Percentiles rank a stretch among this genome's conserved stretches.
phyloP scores from a whole-genome alignment of 2,113 vertebrate species.

The Calypte anna region DNA sequence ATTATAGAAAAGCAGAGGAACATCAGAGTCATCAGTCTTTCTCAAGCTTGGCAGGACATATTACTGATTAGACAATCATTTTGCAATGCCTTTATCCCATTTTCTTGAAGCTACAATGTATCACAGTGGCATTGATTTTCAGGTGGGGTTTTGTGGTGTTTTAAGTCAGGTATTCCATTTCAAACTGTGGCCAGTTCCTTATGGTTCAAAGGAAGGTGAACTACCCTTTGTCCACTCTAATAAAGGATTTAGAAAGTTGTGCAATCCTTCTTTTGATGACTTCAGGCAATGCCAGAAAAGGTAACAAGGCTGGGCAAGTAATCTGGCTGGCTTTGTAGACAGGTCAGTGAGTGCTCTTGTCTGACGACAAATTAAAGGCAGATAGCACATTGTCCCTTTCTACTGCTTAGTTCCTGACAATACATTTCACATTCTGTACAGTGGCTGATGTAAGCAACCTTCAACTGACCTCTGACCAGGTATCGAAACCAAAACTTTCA shows the following conservation, averaged over 20 bases:
- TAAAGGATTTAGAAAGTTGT: background rate
- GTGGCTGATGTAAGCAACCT: background rate
- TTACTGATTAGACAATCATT: background rate
- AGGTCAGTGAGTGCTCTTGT: background rate
- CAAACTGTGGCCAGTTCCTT: background rate
- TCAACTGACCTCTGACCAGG: conserved; percentile 26
- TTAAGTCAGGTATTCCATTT: background rate
- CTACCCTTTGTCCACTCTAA: background rate
- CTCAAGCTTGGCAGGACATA: background rate
- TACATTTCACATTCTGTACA: background rate
- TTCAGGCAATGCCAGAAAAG: background rate
- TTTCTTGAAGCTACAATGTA: background rate
- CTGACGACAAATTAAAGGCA: background rate
- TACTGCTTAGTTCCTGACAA: background rate
- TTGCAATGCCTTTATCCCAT: background rate
- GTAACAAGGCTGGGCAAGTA: background rate
- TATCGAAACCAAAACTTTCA: background rate
- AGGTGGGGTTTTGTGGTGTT: background rate
- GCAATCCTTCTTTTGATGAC: background rate
- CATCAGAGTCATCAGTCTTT: background rate
- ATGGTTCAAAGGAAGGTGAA: conserved; percentile 7
- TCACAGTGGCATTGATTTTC: background rate
- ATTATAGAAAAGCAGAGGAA: background rate
- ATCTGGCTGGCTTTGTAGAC: background rate
- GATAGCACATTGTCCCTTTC: background rate